Evolutionary conservation across 2,113 vertebrate species (phyloP).

Genomic region (Lepus timidus): DNA sequence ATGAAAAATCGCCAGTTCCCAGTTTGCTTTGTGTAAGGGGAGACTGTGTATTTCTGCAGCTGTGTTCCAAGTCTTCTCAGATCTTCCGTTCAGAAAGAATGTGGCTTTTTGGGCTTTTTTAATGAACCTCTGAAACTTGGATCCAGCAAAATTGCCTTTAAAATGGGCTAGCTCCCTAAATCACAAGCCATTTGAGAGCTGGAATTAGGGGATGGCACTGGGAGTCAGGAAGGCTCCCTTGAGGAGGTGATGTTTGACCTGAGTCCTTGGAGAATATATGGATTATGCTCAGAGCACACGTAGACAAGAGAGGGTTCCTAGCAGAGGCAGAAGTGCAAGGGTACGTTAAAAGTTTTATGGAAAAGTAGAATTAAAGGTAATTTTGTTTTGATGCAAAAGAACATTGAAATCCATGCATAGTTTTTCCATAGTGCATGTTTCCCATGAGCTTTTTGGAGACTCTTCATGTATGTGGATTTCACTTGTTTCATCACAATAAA

Average conservation of each 20-base stretch:
- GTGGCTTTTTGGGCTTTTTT: background rate
- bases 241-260: background rate
- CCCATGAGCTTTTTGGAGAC: too few species aligned
- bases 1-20: conserved; percentile 46
- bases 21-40: background rate
- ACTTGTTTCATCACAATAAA: too few species aligned
- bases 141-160: background rate
- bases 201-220: background rate
- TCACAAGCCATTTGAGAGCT: background rate
- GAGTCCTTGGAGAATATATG: background rate
- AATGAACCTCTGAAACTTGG: background rate
- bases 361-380: too few species aligned
- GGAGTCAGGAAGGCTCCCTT: background rate
- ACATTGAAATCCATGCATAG: too few species aligned
- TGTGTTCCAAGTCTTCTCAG: background rate
- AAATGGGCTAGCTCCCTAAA: background rate
- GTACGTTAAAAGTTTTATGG: too few species aligned
- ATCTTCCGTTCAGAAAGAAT: background rate
- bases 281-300: background rate
- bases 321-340: background rate
- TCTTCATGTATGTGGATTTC: too few species aligned
- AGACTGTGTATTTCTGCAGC: background rate
- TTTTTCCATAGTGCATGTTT: too few species aligned
- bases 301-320: background rate
- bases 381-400: too few species aligned